Percentiles rank a stretch among this genome's conserved stretches.
phyloP scores from a whole-genome alignment of 30 jellyfish, hydroid and myxozoan genomes.

The Aurelia sp. region DNA sequence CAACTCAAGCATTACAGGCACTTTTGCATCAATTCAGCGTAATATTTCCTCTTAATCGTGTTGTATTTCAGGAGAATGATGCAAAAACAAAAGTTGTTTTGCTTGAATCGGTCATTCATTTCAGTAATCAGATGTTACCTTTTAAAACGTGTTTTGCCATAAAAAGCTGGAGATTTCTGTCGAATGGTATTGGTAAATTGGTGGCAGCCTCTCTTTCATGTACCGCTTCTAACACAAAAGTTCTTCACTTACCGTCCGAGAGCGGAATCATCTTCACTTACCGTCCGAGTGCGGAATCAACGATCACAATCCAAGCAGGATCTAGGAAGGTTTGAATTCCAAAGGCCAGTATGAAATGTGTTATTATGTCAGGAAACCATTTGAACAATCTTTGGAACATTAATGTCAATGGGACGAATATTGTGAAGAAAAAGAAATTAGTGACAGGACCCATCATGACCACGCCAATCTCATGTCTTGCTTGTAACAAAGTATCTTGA shows the following conservation, averaged over 20 bases:
- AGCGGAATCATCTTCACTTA: conserved; percentile 62
- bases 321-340: conserved; percentile 90
- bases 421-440: conserved; percentile 51
- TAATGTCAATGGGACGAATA: conserved; percentile 73
- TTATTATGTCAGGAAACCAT: conserved; percentile 82
- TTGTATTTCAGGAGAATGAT: no score
- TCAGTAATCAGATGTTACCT: no score
- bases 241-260: conserved; percentile 60
- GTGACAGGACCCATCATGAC: conserved; percentile 97
- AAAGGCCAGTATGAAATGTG: conserved; percentile 90
- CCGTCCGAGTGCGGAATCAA: conserved; percentile 88
- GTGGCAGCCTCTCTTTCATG: no score
- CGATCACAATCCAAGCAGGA: conserved; percentile 85
- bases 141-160: no score
- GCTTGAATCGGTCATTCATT: no score
- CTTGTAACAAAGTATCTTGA: conserved; percentile 92
- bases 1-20: no score
- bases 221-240: no score
- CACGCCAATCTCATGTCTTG: conserved; percentile 95
- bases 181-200: no score
- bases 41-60: no score
- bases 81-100: no score
- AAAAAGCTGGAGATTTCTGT: no score
- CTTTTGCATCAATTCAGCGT: no score
- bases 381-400: conserved; percentile 78